phyloP scores from a whole-genome alignment of 2,888 invertebrate species.

The Coelopa pilipes region DNA sequence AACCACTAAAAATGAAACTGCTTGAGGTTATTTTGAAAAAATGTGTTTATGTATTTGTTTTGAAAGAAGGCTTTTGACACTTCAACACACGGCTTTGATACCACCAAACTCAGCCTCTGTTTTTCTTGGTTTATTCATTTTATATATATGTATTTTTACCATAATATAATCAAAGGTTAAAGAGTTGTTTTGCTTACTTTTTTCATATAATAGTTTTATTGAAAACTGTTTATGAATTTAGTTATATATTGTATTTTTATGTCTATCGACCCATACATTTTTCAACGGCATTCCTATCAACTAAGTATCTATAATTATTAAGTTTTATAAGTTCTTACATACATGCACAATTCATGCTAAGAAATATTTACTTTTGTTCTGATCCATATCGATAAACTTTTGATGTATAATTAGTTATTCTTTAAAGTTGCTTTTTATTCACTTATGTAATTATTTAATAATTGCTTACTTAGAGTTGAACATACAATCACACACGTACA shows the following conservation, averaged over 20 bases:
- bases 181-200: no score
- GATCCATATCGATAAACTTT: neutral
- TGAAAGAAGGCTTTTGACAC: no score
- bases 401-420: neutral
- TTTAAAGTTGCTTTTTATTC: slow-evolving; percentile 1
- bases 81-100: no score
- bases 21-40: no score
- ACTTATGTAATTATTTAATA: neutral
- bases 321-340: slow-evolving; percentile 14
- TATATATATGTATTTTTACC: no score
- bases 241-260: neutral
- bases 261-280: neutral
- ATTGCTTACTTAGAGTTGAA: neutral
- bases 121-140: no score
- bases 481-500: slow-evolving; percentile 12
- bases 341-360: slow-evolving; percentile 1
- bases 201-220: no score
- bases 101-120: no score
- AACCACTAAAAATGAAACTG: no score
- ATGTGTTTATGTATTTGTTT: no score
- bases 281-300: no score
- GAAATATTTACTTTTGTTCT: neutral
- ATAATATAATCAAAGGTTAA: no score
- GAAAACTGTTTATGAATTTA: neutral
- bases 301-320: neutral